These are phyloP conservation scores for Hydractinia symbiolongicarpus DNA, from an alignment of 30 jellyfish, hydroid and myxozoan genomes.

Conservation along the genomic window DNA sequence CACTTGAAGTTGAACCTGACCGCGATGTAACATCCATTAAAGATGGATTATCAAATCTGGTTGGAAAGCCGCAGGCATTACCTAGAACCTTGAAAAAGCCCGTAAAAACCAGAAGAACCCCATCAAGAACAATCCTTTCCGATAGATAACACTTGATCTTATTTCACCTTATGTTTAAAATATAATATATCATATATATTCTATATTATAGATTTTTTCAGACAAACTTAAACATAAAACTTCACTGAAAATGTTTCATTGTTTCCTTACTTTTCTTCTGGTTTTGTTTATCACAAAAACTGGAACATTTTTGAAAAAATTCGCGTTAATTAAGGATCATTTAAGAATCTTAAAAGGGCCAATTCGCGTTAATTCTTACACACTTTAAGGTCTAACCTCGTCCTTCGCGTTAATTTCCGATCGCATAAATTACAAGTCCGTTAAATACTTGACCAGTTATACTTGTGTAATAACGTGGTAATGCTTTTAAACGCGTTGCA, in stretches of 20 bases:
- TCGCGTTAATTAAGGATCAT: background rate
- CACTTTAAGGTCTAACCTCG: conserved; percentile 9
- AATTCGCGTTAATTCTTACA: background rate
- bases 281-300: conserved; percentile 3
- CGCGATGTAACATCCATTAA: conserved; percentile 7
- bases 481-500: no score
- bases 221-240: background rate
- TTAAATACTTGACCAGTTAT: no score
- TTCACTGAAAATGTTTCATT: background rate
- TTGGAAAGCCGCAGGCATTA: conserved; percentile 1
- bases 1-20: conserved; percentile 8
- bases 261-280: conserved; percentile 7
- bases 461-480: no score
- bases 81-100: background rate
- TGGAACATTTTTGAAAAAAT: background rate
- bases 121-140: background rate
- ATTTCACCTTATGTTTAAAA: background rate
- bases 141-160: background rate
- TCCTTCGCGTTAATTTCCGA: background rate
- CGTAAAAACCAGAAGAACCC: conserved; percentile 13
- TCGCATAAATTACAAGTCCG: no score
- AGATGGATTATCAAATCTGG: background rate
- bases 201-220: conserved; percentile 1
- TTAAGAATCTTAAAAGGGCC: background rate
- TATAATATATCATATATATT: background rate